Evolutionary conservation across 2,888 invertebrate genomes (phyloP), one percentile per base, ranked within the genome.

Genomic region (Calameuta idolon): DNA sequence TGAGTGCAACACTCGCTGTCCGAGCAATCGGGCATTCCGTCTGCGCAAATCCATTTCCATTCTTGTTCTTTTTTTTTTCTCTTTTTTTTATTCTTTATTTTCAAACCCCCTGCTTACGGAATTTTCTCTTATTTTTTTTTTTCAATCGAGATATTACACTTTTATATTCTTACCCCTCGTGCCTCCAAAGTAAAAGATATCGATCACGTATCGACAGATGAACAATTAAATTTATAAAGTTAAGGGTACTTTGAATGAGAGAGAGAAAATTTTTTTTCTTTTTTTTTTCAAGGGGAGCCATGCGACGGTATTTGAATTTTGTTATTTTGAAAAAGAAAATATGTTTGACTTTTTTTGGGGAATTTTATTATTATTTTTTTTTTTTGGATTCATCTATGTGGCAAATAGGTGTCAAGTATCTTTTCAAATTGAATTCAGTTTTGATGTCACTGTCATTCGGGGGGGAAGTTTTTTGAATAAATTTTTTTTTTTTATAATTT

Each of bases 1-100:
- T 96, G 96, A 84, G 96, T 95, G 92, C 99, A 99, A 93, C 99
- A 99, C 92, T 99, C 99, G 91, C 98, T 98, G 93, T 99, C 99
- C 83, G 98, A 97, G 93, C 99, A 99, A 94, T 99, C 99, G 87
- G 96, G 95, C 95, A 99, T 96, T 85, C 99, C 99, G 94, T 99
- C 99, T 99, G 93, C 12, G 89, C 87, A 78, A 81, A 77, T 76
- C 73, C 69, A 79, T 55, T 55, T 55, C 55, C 55, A 23, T 15
- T 55, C 55, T 23, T 55, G 23, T 55, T 23, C 9, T 23, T 55
- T 55, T 1, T 5, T 55, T 23, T 11, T n/a, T 23, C 33, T 33
- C 1, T 71, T 69, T 69, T 15, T 1, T 12, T 3, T 11, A 30
- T 71, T 23, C 23, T 23, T 55, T 55, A 9, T 0, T 55, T 55